Evolutionary conservation across 2,888 invertebrate species (phyloP).

Genomic region (Caenorhabditis drosophilae): DNA sequence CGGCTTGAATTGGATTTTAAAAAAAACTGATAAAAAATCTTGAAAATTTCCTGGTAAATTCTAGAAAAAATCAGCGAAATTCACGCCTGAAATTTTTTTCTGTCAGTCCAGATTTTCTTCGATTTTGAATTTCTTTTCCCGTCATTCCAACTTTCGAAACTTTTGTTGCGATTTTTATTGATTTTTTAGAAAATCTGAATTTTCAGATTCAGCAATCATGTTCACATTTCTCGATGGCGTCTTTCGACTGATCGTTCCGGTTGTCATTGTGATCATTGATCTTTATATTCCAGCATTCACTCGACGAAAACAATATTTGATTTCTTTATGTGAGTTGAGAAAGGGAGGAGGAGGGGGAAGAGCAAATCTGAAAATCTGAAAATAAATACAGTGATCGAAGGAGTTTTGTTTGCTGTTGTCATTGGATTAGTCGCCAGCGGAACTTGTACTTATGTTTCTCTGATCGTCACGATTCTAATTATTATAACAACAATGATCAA

Average conservation of each 20-base stretch:
- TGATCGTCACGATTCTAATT: slow-evolving; percentile 47
- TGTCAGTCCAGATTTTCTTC: no score
- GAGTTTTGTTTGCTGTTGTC: slow-evolving; percentile 47
- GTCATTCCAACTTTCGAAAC: no score
- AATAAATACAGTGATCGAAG: slow-evolving; percentile 18
- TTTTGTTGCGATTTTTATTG: no score
- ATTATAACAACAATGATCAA: slow-evolving; percentile 61
- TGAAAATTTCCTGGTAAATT: no score
- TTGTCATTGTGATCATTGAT: slow-evolving; percentile 59
- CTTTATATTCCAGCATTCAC: slow-evolving; percentile 55
- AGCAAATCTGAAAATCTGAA: no score
- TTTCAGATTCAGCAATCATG: slow-evolving; percentile 56
- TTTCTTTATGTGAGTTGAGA: slow-evolving; percentile 50
- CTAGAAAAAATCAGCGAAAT: no score
- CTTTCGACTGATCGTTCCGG: slow-evolving; percentile 57
- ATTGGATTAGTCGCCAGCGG: slow-evolving; percentile 50
- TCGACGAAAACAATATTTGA: slow-evolving; percentile 57
- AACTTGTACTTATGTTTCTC: slow-evolving; percentile 29
- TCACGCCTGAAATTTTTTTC: no score
- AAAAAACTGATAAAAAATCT: no score
- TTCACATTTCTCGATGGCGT: slow-evolving; percentile 60
- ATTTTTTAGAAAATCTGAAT: no score
- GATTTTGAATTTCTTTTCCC: no score
- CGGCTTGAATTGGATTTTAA: no score
- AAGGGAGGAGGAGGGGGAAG: no score